Evolutionary conservation across 2,888 invertebrate species (phyloP).

Genomic region (Heteromurus nitidus): DNA sequence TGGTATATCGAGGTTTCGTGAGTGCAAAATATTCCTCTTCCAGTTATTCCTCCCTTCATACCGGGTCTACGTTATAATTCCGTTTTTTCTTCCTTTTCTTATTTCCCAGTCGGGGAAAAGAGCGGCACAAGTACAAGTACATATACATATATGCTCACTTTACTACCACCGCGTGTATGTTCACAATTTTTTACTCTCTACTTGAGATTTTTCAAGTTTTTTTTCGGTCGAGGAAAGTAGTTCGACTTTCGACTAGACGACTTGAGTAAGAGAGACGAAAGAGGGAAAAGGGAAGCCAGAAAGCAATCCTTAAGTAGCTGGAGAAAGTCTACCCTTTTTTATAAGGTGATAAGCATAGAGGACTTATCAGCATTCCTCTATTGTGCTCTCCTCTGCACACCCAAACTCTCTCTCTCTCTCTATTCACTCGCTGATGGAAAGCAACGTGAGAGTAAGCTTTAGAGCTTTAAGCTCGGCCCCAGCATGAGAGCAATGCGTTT

Average conservation of each 20-base stretch:
- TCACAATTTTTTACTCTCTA: conserved; percentile 3
- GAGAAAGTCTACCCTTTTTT: conserved; percentile 50
- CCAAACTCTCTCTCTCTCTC: conserved; percentile 18
- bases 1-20: too few species aligned
- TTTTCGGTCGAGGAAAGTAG: conserved; percentile 38
- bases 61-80: conserved; percentile 34
- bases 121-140: neutral
- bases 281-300: conserved; percentile 43
- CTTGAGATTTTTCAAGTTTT: conserved; percentile 36
- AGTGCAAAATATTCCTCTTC: too few species aligned
- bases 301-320: conserved; percentile 49
- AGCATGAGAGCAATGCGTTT: neutral
- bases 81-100: conserved; percentile 27
- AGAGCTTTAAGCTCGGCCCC: too few species aligned
- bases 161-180: too few species aligned
- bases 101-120: conserved; percentile 24
- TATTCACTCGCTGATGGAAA: conserved; percentile 1
- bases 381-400: too few species aligned
- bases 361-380: conserved; percentile 63
- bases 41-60: conserved; percentile 27
- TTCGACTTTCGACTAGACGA: too few species aligned
- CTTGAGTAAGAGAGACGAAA: too few species aligned
- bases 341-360: conserved; percentile 60
- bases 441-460: conserved; percentile 33
- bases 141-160: too few species aligned